Conservation (phyloP, 35 echinoderm and acorn worm genomes). For the Lytechinus variegatus region DNA sequence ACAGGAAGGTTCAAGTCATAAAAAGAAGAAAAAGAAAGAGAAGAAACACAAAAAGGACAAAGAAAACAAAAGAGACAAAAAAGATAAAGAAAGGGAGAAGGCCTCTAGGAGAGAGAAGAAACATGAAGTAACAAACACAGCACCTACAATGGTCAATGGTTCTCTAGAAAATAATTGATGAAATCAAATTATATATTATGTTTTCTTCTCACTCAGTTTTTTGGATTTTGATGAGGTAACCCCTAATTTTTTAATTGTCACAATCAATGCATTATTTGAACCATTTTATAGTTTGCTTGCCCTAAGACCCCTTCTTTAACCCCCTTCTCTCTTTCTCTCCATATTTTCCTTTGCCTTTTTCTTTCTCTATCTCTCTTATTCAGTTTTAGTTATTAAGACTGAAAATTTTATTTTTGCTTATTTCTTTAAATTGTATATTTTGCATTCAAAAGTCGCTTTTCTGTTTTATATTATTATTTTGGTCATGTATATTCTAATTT, state of each 20-base stretch:
- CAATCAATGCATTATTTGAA: background rate
- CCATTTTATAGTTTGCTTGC: background rate
- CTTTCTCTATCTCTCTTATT: background rate
- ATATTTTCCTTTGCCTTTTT: too few relatives aligned
- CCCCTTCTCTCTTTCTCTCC: background rate
- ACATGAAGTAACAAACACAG: background rate
- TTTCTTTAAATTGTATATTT: conserved; percentile 12
- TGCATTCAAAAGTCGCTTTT: background rate
- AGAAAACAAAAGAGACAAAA: conserved; percentile 29
- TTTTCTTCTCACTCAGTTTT: too few relatives aligned
- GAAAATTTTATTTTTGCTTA: background rate
- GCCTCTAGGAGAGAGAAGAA: background rate
- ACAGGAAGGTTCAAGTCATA: background rate
- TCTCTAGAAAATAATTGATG: conserved; percentile 27
- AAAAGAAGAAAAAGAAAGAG: conserved; percentile 37
- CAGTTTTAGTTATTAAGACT: background rate
- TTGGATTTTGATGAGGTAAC: background rate
- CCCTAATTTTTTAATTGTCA: background rate
- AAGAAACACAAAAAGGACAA: conserved; percentile 50
- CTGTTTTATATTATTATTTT: background rate
- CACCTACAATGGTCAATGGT: conserved; percentile 31
- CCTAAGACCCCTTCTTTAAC: background rate
- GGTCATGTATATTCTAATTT: background rate
- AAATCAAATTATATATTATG: background rate
- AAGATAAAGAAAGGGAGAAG: conserved; percentile 30